Evolutionary conservation across 2,888 invertebrate genomes (phyloP), one percentile per base, ranked within the genome.

Genomic region (Ochropacha duplaris): DNA sequence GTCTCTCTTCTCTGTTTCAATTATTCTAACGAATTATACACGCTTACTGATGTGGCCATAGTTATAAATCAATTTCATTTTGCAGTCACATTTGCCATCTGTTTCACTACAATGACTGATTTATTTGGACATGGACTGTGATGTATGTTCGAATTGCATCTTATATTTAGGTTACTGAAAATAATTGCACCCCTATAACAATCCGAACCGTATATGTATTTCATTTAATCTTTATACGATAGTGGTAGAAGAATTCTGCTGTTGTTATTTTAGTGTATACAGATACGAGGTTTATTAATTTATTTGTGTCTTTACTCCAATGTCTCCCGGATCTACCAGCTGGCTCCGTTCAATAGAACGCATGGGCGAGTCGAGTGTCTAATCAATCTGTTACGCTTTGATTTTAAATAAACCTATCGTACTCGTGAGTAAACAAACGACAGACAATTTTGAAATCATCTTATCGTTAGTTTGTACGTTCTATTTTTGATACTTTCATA

Each of bases 371-470:
- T 73, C 75, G 64, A 77, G 71, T 80, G 73, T 69, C 70, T 70
- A 86, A 85, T 86, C 83, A 82, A 87, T 86, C 75, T 76, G 81
- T 75, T 77, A 76, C 84, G 77, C 74, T 76, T 74, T 74, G 78
- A 76, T 73, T 81, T 72, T 72, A 72, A 78, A 72, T 72, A 69
- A 74, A 75, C 72, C 71, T 72, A 79, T 77, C 64, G 58, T 66
- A 64, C 57, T 76, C 74, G 76, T 78, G n/a, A 80, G 81, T 78
- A 70, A 68, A 72, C 63, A 73, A 71, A n/a, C 39, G 75, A 79
- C 64, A 51, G 16, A 6, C 19, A 8, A 11, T 31, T 1, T 16
- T n/a, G 16, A 16, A 16, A 4, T 2, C 26, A n/a, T 6, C 6
- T 8, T 24, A 26, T n/a, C n/a, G 11, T 51, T 51, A n/a, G n/a